Percentiles rank a stretch among this genome's conserved stretches.
These are phyloP conservation scores for Acromyrmex echinatior DNA, from an alignment of 1,140 invertebrate species.

Conservation along the genomic window DNA sequence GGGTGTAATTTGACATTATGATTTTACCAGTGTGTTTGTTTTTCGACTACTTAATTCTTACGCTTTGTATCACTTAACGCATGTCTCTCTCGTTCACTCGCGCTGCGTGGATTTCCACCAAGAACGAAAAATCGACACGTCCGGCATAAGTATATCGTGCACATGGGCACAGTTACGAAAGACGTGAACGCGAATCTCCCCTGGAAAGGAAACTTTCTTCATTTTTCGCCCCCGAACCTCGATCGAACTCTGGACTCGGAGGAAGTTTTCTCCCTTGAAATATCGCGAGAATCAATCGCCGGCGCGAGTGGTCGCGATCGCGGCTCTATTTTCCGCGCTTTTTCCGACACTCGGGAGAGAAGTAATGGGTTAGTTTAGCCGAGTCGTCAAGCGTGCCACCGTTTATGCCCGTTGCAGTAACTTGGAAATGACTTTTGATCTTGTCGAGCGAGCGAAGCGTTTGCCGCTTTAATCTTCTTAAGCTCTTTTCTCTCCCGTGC, in stretches of 20 bases:
- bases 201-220: conserved; percentile 83
- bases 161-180: conserved; percentile 78
- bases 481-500: background rate
- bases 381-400: conserved; percentile 31
- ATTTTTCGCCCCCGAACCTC: conserved; percentile 81
- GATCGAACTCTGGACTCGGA: conserved; percentile 26
- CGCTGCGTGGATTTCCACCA: conserved; percentile 10
- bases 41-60: conserved; percentile 37
- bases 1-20: too few species aligned
- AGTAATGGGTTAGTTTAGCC: conserved; percentile 64
- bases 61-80: conserved; percentile 64
- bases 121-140: conserved; percentile 63
- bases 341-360: conserved; percentile 29
- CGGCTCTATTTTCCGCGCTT: conserved; percentile 66
- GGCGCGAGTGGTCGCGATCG: conserved; percentile 75
- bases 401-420: conserved; percentile 30
- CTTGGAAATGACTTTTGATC: conserved; percentile 50
- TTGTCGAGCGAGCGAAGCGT: conserved; percentile 1
- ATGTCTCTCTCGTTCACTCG: background rate
- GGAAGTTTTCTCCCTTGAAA: conserved; percentile 77
- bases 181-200: conserved; percentile 80
- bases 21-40: too few species aligned
- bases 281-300: conserved; percentile 84
- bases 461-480: conserved; percentile 21
- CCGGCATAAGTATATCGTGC: conserved; percentile 69